Base-by-base conservation (phyloP, 2,888 invertebrate species). In the Onthophagus sagittarius region DNA sequence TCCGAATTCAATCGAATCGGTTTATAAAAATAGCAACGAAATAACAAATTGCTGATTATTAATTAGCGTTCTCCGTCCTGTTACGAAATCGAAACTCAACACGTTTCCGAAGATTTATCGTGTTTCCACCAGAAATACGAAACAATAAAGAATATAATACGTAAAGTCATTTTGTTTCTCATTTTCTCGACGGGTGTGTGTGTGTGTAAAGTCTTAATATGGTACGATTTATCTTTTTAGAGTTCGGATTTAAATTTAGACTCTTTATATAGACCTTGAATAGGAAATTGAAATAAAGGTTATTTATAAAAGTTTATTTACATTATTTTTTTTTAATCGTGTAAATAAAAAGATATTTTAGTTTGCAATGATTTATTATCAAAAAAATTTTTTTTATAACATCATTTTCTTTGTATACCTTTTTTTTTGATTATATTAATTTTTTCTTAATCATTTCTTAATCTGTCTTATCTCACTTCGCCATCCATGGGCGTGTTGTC, bases 401-500 rank as follows among this genome's bases (percentile, higher is more conserved):
- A 23, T 23, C 23, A 23, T 23, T 23, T 23, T 23, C 23, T 23
- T 23, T 3, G 2, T 23, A 3, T 23, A 23, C 23, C 23, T 4
- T 9, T 53, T 53, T 53, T 53, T 53, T 53, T 53, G 7, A 53
- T 23, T 23, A 23, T 23, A 2, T 23, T 23, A 23, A 7, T 53
- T 53, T 53, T 53, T 53, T 4, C 39, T 53, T 53, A 1, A 53
- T 53, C 23, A 23, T 23, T 23, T 23, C 64, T 15, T 3, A 9
- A 13, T 15, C 11, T 71, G 73, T 69, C 53, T 74, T 71, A 75
- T 75, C n/a, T 70, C 13, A 31, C 75, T 15, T 71, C 72, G 76
- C 5, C 75, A 73, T 32, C 79, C 77, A 70, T 83, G 82, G 32
- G 78, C 75, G 74, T 82, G 82, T 23, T 76, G 65, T 6, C 77